Evolutionary conservation across 2,113 vertebrate species (phyloP).

Genomic region (Hippopotamus amphibius): DNA sequence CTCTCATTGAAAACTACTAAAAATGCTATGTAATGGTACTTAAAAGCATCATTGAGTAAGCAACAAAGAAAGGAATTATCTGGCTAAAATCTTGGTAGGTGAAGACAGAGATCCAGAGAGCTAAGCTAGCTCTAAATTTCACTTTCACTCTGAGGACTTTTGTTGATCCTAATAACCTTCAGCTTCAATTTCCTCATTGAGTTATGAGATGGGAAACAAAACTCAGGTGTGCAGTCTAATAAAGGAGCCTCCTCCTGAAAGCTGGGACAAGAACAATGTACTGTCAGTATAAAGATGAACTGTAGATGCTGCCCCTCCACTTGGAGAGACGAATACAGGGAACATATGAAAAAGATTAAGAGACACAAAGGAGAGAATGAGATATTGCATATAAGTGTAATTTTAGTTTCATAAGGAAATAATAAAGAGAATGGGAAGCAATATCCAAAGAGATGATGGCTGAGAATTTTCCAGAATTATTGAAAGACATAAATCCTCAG

Average conservation of each 20-base stretch:
- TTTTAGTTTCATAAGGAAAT: background rate
- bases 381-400: background rate
- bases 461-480: slow-evolving; percentile 34
- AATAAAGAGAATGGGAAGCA: background rate
- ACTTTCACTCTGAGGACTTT: background rate
- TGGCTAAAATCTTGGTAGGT: background rate
- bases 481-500: background rate
- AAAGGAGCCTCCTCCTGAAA: background rate
- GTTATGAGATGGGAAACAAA: background rate
- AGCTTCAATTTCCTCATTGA: background rate
- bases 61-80: background rate
- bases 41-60: background rate
- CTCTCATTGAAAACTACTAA: background rate
- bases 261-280: background rate
- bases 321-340: background rate
- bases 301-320: background rate
- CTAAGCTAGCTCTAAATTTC: background rate
- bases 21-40: background rate
- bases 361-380: background rate
- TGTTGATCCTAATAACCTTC: background rate
- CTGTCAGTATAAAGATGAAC: background rate
- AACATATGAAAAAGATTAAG: background rate
- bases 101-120: background rate
- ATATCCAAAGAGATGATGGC: background rate
- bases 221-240: background rate